Conservation (phyloP, 2,797 vertebrate genomes). For the Knipowitschia caucasica region DNA sequence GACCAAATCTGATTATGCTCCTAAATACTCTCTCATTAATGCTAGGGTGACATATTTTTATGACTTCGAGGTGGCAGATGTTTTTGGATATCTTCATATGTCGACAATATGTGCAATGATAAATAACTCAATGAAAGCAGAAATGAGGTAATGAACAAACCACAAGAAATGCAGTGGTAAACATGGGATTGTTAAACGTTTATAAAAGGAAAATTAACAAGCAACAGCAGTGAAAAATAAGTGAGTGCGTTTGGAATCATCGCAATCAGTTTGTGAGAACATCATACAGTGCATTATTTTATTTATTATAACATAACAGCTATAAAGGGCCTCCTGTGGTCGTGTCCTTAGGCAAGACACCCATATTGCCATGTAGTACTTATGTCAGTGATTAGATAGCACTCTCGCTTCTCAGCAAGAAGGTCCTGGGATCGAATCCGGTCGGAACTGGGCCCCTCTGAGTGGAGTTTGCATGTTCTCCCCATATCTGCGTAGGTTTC, state of each 20-base stretch:
- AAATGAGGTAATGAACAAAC: not conserved
- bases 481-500: too few relatives aligned
- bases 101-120: slow-evolving; percentile 2
- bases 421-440: too few relatives aligned
- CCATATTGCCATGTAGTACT: too few relatives aligned
- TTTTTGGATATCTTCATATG: slow-evolving; percentile 2
- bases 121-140: not conserved
- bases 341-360: too few relatives aligned
- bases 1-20: slow-evolving; percentile 21
- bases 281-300: not conserved
- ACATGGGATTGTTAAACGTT: not conserved
- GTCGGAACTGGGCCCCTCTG: too few relatives aligned
- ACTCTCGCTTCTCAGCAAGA: too few relatives aligned
- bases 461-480: too few relatives aligned
- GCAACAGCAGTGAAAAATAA: not conserved
- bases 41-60: not conserved
- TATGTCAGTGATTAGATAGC: too few relatives aligned
- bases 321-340: too few relatives aligned
- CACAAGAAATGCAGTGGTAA: not conserved
- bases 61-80: not conserved
- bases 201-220: not conserved
- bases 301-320: not conserved
- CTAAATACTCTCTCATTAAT: not conserved
- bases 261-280: not conserved
- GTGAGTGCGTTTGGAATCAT: not conserved